Percentiles rank a stretch among this genome's conserved stretches.
phyloP scores from a whole-genome alignment of 2,797 vertebrate species.

The Masticophis lateralis region DNA sequence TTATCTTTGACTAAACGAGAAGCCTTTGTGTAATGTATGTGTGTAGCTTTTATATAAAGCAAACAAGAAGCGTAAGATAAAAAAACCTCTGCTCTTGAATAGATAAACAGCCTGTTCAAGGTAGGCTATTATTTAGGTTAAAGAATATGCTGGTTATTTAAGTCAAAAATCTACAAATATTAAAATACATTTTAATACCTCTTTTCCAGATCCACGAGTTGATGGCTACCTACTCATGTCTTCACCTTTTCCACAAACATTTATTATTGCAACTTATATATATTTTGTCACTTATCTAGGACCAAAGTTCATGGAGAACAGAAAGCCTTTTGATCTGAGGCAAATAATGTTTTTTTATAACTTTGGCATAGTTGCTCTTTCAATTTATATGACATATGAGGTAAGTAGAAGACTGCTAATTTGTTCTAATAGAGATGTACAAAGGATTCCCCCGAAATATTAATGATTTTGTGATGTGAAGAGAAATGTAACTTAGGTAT shows the following conservation, averaged over 20 bases:
- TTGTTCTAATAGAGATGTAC: not conserved
- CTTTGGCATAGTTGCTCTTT: slow-evolving; percentile 86
- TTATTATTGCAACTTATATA: slow-evolving; percentile 84
- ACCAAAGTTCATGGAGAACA: slow-evolving; percentile 93
- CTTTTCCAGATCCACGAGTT: slow-evolving; percentile 81
- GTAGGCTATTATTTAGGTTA: not conserved
- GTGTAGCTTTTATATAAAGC: not conserved
- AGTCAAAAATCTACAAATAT: not conserved
- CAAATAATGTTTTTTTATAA: slow-evolving; percentile 86
- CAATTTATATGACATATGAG: slow-evolving; percentile 94
- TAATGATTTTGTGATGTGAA: not conserved
- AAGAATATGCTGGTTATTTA: not conserved
- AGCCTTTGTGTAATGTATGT: not conserved
- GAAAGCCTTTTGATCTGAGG: slow-evolving; percentile 89
- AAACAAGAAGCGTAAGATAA: not conserved
- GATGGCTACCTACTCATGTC: slow-evolving; percentile 89
- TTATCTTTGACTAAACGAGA: not conserved
- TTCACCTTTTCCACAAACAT: slow-evolving; percentile 84
- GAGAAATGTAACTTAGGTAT: not conserved
- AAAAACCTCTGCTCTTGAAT: not conserved
- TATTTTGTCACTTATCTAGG: slow-evolving; percentile 90
- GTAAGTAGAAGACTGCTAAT: slow-evolving; percentile 68
- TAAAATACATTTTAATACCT: slow-evolving; percentile 23
- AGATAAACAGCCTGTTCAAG: not conserved
- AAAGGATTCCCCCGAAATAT: not conserved